Percentiles rank a stretch among this genome's conserved stretches.
Evolutionary conservation across 2,888 invertebrate species (phyloP).

Genomic region (Cordilura impudica): DNA sequence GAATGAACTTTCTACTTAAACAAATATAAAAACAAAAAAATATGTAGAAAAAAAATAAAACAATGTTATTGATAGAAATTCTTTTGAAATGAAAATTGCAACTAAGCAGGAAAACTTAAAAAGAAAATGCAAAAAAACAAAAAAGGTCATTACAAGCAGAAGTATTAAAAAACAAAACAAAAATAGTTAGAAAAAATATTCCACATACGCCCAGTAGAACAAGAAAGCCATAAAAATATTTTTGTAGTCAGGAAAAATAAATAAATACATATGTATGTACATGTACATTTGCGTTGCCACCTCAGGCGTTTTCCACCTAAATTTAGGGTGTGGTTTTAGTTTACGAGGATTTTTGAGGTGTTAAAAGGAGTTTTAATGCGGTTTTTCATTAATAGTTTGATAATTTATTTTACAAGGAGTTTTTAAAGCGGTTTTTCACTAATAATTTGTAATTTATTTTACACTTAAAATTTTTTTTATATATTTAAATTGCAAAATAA

Average conservation of each 20-base stretch:
- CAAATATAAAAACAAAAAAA: background rate
- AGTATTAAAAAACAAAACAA: background rate
- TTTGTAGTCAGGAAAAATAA: background rate
- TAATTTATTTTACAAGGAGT: too few relatives aligned
- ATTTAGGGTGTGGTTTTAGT: too few relatives aligned
- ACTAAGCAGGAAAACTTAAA: background rate
- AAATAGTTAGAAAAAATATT: constrained; percentile 22
- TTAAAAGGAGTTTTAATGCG: too few relatives aligned
- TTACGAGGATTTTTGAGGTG: too few relatives aligned
- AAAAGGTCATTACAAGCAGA: constrained; percentile 12
- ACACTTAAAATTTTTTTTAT: too few relatives aligned
- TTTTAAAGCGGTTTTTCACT: too few relatives aligned
- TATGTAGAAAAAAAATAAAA: background rate
- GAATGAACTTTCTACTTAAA: background rate
- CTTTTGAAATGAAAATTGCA: constrained; percentile 26
- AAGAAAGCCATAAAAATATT: constrained; percentile 15
- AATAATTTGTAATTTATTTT: too few relatives aligned
- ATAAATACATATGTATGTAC: too few relatives aligned
- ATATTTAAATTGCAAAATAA: too few relatives aligned
- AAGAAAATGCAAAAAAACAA: background rate
- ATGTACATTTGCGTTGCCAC: too few relatives aligned
- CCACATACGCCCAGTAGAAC: constrained; percentile 13
- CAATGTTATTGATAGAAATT: constrained; percentile 49
- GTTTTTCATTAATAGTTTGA: too few relatives aligned
- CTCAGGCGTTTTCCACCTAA: too few relatives aligned